Conservation (phyloP, 2,113 vertebrate species). For the Rhynchomys soricoides region DNA sequence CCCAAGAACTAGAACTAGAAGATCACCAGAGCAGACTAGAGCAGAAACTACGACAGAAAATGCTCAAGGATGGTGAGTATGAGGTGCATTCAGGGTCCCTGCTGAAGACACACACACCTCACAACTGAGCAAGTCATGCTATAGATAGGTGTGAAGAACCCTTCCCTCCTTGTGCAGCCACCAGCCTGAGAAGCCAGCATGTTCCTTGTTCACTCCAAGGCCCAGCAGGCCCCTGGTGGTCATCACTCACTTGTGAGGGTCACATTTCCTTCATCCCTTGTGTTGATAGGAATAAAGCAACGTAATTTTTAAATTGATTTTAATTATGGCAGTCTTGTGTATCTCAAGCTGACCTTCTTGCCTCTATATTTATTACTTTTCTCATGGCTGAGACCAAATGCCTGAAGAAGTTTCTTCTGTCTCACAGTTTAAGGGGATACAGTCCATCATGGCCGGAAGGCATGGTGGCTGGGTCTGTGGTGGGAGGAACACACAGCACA, state of each 20-base stretch:
- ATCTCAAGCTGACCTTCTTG: not conserved
- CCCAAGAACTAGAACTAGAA: conserved; percentile 94
- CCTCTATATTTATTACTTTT: not conserved
- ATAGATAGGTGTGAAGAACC: no score
- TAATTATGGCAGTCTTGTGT: not conserved
- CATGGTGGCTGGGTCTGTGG: not conserved
- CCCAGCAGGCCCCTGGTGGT: not conserved
- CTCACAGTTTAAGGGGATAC: not conserved
- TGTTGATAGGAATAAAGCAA: not conserved
- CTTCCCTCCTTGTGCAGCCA: not conserved
- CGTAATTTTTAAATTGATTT: not conserved
- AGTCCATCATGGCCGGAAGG: not conserved
- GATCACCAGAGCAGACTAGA: conserved; percentile 94
- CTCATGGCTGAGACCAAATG: not conserved
- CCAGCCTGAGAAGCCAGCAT: not conserved
- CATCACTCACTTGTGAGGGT: not conserved
- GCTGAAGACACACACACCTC: not conserved
- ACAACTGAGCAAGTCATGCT: not conserved
- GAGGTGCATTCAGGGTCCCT: not conserved
- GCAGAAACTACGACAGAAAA: conserved; percentile 89
- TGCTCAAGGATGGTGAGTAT: conserved; percentile 90
- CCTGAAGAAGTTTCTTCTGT: not conserved
- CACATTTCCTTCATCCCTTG: not conserved
- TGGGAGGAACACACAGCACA: not conserved
- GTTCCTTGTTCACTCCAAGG: no score